Conservation (phyloP, 1,140 invertebrate species). For the Coptotermes formosanus region DNA sequence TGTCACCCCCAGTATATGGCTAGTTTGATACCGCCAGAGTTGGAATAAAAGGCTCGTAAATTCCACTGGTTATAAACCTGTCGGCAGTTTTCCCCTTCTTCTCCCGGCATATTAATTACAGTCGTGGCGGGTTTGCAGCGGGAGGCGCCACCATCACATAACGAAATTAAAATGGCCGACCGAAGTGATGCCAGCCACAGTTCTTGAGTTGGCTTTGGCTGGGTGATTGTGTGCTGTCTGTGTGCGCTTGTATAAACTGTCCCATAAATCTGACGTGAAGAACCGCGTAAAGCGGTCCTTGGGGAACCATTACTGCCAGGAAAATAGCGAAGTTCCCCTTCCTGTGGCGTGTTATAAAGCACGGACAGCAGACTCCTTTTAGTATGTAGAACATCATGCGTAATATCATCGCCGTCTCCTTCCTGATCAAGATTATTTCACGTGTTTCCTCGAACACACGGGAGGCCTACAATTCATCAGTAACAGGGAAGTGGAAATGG, state of each 20-base stretch:
- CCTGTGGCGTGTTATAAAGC: background rate
- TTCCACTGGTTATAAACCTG: background rate
- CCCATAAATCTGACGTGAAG: background rate
- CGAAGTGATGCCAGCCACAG: background rate
- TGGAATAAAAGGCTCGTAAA: background rate
- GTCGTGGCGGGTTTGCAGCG: background rate
- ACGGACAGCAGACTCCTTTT: too few relatives aligned
- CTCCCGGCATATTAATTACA: background rate
- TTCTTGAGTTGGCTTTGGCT: background rate
- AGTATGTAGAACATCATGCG: too few relatives aligned
- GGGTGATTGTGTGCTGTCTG: too few relatives aligned
- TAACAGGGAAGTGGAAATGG: too few relatives aligned
- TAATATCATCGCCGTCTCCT: too few relatives aligned
- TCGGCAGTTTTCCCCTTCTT: background rate
- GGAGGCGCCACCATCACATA: slow-evolving; percentile 2
- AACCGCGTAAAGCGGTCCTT: background rate
- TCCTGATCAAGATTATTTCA: too few relatives aligned
- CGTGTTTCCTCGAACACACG: too few relatives aligned
- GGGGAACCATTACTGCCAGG: background rate
- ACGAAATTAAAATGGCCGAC: slow-evolving; percentile 1
- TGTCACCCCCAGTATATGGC: background rate
- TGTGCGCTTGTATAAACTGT: background rate
- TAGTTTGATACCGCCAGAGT: background rate
- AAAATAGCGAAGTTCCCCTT: background rate
- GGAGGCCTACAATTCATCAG: too few relatives aligned